Evolutionary conservation across 2,113 vertebrate genomes (phyloP).

Genomic region (Burhinus oedicnemus): DNA sequence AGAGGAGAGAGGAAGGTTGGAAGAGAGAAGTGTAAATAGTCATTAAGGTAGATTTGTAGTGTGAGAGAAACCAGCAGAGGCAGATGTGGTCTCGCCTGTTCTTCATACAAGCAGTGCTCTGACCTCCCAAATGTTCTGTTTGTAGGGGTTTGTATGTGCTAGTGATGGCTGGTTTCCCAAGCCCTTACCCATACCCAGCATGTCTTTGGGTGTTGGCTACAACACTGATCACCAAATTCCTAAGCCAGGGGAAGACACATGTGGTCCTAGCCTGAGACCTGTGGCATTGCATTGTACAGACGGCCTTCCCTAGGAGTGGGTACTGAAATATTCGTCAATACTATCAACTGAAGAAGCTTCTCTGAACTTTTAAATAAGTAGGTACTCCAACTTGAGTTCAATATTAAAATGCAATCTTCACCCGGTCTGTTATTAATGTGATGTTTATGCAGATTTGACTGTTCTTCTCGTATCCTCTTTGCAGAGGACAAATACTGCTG

Average conservation of each 20-base stretch:
- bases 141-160: not conserved
- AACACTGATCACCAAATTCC: not conserved
- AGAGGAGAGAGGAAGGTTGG: constrained; percentile 31
- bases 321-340: not conserved
- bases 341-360: not conserved
- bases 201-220: not conserved
- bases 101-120: not conserved
- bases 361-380: not conserved
- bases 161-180: not conserved
- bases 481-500: constrained; percentile 52
- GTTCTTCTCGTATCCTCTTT: not conserved
- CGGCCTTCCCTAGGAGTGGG: not conserved
- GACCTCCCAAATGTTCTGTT: not conserved
- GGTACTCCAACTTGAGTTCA: not conserved
- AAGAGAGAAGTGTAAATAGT: constrained; percentile 45
- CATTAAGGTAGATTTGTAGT: not conserved
- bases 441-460: constrained; percentile 39
- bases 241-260: not conserved
- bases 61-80: not conserved
- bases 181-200: fast-evolving
- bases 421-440: not conserved
- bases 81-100: not conserved
- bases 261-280: not conserved
- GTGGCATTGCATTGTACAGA: not conserved
- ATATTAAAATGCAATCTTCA: not conserved